These are phyloP conservation scores for Metridium senile DNA, from an alignment of 92 coral and sea anemone genomes.

Conservation along the genomic window DNA sequence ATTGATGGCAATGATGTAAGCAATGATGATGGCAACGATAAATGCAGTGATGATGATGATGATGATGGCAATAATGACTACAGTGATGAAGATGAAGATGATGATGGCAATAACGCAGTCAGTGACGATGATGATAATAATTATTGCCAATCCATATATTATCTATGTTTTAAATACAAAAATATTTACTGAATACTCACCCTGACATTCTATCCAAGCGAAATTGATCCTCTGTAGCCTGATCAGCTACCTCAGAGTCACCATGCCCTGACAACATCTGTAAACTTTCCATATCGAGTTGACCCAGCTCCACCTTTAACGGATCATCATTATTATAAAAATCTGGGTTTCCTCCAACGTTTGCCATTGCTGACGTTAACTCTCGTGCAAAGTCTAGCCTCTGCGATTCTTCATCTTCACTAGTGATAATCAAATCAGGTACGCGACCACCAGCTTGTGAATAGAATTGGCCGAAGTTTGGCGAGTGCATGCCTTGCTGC, in stretches of 20 bases:
- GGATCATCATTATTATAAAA: slow-evolving; percentile 61
- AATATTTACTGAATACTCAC: no score
- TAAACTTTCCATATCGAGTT: slow-evolving; percentile 83
- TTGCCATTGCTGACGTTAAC: slow-evolving; percentile 64
- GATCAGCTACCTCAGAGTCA: slow-evolving; percentile 81
- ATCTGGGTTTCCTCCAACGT: slow-evolving; percentile 52
- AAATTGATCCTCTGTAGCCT: slow-evolving; percentile 85
- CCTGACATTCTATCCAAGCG: slow-evolving; percentile 75
- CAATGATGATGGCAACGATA: no score
- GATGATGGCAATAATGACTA: no score
- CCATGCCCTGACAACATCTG: slow-evolving; percentile 87
- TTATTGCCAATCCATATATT: no score
- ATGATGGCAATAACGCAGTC: no score
- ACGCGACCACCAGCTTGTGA: slow-evolving; percentile 45
- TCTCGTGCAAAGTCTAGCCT: slow-evolving; percentile 81
- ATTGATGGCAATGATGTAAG: no score
- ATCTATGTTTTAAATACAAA: no score
- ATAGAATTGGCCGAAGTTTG: slow-evolving; percentile 58
- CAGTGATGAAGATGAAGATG: no score
- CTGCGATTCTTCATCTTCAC: slow-evolving; percentile 67
- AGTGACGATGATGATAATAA: no score
- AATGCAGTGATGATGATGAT: no score
- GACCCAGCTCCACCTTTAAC: slow-evolving; percentile 69
- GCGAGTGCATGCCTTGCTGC: slow-evolving; percentile 35
- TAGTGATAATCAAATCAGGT: slow-evolving; percentile 86